Base-by-base conservation (phyloP, 2,888 invertebrate genomes). In the Papilio elwesi region DNA sequence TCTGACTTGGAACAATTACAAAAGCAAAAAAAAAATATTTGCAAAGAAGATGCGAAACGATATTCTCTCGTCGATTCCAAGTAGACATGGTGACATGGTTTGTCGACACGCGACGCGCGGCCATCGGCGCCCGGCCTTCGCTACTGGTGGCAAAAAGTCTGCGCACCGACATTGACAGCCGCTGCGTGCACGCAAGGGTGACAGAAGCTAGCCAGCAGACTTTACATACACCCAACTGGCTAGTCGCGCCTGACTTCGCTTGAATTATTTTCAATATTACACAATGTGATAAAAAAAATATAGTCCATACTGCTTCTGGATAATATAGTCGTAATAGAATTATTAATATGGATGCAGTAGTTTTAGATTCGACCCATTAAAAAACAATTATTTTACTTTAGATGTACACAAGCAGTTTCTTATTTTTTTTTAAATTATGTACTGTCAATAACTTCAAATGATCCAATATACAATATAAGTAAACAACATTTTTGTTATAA, bases 101-200 rank as follows among this genome's bases (percentile, higher is more conserved):
- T 57, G 62, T 15, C 36, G 55, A 76, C 92, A 92, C 91, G 92
- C 92, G 85, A 92, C 85, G 86, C 80, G 82, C 83, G 79, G 74
- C 81, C 85, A 90, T 88, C 87, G 87, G 82, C 83, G 87, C 87
- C 80, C 82, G 85, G 86, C 92, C 91, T 93, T 91, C 88, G 81
- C 83, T 86, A 89, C 88, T 88, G 82, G 83, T 83, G 88, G 87
- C 91, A 90, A 90, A 90, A 85, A 84, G 85, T 84, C 83, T 81
- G 82, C 82, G 81, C 86, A 80, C 77, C 86, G 92, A 92, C 93
- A 92, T 92, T 92, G 91, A 87, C 91, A 91, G 89, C 88, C 84
- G 88, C 83, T 84, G 88, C 88, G 90, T 90, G 80, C 93, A 92
- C 93, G 93, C 93, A 90, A 91, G 89, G 88, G 87, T 88, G 85